Conservation (phyloP, 1,140 invertebrate species). For the Zophobas morio region DNA sequence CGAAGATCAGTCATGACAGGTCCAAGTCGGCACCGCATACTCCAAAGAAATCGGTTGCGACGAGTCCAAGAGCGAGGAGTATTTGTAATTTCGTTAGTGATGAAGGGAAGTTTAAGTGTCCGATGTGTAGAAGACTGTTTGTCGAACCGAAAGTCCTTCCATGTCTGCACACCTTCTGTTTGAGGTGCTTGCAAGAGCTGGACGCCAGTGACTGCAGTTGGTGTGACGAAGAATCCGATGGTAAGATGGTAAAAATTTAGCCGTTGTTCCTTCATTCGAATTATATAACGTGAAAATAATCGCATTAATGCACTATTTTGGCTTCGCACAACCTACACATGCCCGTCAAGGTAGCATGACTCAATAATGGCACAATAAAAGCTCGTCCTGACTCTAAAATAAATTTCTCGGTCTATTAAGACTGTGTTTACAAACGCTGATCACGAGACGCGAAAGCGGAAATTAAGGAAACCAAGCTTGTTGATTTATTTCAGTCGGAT, state of each 20-base stretch:
- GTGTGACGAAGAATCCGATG: conserved; percentile 66
- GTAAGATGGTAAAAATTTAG: conserved; percentile 54
- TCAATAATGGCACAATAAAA: background rate
- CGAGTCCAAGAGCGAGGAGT: conserved; percentile 55
- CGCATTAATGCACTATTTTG: background rate
- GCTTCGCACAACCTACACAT: background rate
- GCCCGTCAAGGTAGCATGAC: background rate
- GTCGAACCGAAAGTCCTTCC: conserved; percentile 72
- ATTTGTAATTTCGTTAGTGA: conserved; percentile 50
- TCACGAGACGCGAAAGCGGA: conserved; percentile 7
- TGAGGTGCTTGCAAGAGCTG: conserved; percentile 70
- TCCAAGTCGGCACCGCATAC: conserved; percentile 59
- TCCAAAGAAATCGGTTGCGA: conserved; percentile 44
- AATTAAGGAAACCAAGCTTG: conserved; percentile 7
- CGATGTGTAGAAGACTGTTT: conserved; percentile 68
- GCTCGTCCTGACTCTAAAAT: background rate
- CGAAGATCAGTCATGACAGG: conserved; percentile 57
- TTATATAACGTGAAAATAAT: too few species aligned
- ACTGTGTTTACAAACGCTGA: background rate
- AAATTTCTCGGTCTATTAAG: background rate
- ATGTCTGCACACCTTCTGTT: conserved; percentile 75
- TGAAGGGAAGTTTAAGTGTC: conserved; percentile 67
- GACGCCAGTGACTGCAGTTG: conserved; percentile 61
- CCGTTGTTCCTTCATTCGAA: too few species aligned
- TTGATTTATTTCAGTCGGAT: conserved; percentile 3